Percentiles rank a stretch among this genome's conserved stretches.
phyloP scores from a whole-genome alignment of 2,888 invertebrate species.

The Vesta saturnalis region DNA sequence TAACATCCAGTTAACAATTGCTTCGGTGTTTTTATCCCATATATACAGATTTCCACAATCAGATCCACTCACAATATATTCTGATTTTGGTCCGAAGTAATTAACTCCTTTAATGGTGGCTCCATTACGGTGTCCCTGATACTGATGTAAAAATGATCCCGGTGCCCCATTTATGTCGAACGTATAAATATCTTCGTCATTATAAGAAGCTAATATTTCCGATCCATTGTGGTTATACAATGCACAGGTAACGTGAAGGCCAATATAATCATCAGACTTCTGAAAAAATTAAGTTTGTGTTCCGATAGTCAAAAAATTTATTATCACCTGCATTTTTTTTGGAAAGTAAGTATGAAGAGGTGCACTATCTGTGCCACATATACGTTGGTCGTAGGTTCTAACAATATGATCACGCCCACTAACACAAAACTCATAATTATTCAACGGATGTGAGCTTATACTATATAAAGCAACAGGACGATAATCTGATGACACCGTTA shows the following conservation, averaged over 20 bases:
- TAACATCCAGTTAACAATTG: slow-evolving; percentile 88
- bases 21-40: slow-evolving; percentile 90
- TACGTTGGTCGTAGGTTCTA: slow-evolving; percentile 79
- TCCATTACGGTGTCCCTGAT: slow-evolving; percentile 72
- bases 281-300: slow-evolving; percentile 16
- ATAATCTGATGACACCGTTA: slow-evolving; percentile 67
- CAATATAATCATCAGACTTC: slow-evolving; percentile 45
- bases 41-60: slow-evolving; percentile 90
- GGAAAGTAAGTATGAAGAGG: slow-evolving; percentile 53
- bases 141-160: slow-evolving; percentile 66
- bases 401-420: slow-evolving; percentile 84
- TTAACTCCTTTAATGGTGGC: slow-evolving; percentile 90
- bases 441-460: slow-evolving; percentile 84
- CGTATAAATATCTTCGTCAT: slow-evolving; percentile 91
- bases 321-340: slow-evolving; percentile 41
- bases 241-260: slow-evolving; percentile 84
- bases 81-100: slow-evolving; percentile 91
- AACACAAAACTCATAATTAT: slow-evolving; percentile 81
- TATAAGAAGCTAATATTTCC: slow-evolving; percentile 93
- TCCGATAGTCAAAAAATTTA: not conserved
- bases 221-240: slow-evolving; percentile 92
- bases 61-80: slow-evolving; percentile 92
- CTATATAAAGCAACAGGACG: slow-evolving; percentile 83
- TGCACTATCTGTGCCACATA: slow-evolving; percentile 49
- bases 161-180: slow-evolving; percentile 73